Evolutionary conservation across 2,888 invertebrate genomes (phyloP), one percentile per base, ranked within the genome.

Genomic region (Gibbula magus): DNA sequence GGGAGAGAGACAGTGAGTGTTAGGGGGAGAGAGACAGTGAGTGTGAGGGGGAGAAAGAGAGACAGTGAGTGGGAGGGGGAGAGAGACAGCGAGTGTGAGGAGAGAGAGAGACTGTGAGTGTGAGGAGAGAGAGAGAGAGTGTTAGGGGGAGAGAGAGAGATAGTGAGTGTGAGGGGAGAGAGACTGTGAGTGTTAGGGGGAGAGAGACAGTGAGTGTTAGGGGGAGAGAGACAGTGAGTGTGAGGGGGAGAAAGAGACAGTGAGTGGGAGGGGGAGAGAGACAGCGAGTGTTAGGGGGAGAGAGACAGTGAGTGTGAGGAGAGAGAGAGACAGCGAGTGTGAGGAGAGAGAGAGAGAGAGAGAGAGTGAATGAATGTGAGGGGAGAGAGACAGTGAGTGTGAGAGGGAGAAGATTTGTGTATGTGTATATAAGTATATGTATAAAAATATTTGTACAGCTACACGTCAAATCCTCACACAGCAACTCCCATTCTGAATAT

Each of bases 321-420:
- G 8, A 7, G 18, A 7, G n/a, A 54, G 8, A 22, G 13, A 29
- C n/a, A 22, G 13, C 10, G 32, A 35, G 20, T n/a, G n/a, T n/a
- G n/a, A n/a, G n/a, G n/a, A n/a, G n/a, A n/a, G n/a, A n/a, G 45
- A 16, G 16, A 16, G 39, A n/a, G 66, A 2, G 51, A 13, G n/a
- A 2, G 45, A 13, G 77, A 20, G 45, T 45, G 51, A 25, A 32
- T 35, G 75, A 45, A 22, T 13, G 4, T 22, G 22, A n/a, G 51
- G 75, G 52, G 76, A 22, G 77, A 39, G 77, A 20, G 66, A 22
- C 61, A n/a, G 25, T 61, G 66, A 13, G 61, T 61, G 70, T 52
- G 78, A 18, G 70, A 18, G 32, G 25, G 70, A 4, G 54, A 53
- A 18, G 35, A 7, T 77, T 4, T 1, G 16, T 45, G 16, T 77